These are phyloP conservation scores for Venusia cambrica DNA, from an alignment of 2,888 invertebrate species.

Conservation along the genomic window DNA sequence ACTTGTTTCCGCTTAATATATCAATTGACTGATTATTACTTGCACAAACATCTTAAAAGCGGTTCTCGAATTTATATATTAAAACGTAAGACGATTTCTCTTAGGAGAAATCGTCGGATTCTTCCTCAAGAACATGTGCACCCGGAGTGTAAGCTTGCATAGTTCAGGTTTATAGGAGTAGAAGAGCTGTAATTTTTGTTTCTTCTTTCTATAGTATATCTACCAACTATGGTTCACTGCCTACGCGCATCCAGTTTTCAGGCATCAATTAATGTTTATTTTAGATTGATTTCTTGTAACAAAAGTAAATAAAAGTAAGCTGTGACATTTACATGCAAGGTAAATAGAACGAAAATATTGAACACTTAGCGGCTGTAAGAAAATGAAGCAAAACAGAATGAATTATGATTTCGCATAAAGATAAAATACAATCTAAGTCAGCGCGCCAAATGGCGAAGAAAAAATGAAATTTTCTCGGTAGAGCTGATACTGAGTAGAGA, in stretches of 20 bases:
- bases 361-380: constrained; percentile 58
- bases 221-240: no score
- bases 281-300: constrained; percentile 54
- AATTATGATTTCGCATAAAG: constrained; percentile 78
- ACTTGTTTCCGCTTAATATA: constrained; percentile 46
- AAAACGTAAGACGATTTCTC: no score
- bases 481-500: constrained; percentile 54
- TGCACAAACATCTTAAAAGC: constrained; percentile 14
- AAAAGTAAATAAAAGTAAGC: constrained; percentile 60
- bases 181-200: no score
- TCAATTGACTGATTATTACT: constrained; percentile 33
- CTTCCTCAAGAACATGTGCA: no score
- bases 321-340: constrained; percentile 59
- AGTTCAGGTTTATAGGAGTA: no score
- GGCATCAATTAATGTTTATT: constrained; percentile 49
- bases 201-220: no score
- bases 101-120: no score
- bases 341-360: constrained; percentile 61
- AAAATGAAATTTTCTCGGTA: constrained; percentile 67
- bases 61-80: constrained; percentile 24
- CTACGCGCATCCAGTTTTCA: constrained; percentile 22
- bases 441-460: constrained; percentile 70
- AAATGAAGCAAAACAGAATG: constrained; percentile 68
- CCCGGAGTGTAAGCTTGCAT: no score
- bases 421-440: constrained; percentile 77